These are phyloP conservation scores for Hypsopygia costalis DNA, from an alignment of 2,888 invertebrate species.

Conservation along the genomic window DNA sequence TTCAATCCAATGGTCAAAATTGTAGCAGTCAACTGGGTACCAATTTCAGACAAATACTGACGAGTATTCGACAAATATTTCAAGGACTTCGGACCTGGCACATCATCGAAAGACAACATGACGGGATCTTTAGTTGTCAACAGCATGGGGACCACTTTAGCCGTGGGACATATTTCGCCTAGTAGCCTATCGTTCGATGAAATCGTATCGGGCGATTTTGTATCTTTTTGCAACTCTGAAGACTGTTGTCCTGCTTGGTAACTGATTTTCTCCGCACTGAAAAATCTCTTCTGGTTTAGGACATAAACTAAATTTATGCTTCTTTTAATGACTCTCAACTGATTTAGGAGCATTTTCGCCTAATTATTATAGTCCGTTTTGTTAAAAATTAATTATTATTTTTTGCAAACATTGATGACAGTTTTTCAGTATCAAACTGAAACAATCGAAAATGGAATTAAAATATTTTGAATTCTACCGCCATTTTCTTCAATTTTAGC, in stretches of 20 bases:
- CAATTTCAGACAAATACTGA: conserved; percentile 81
- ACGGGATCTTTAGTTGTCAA: conserved; percentile 49
- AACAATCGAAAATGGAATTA: conserved; percentile 32
- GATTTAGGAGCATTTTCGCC: conserved; percentile 43
- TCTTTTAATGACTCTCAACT: conserved; percentile 30
- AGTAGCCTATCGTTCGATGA: conserved; percentile 17
- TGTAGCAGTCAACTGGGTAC: conserved; percentile 81
- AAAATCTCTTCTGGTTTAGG: conserved; percentile 28
- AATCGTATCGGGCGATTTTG: conserved; percentile 1
- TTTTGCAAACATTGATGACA: conserved; percentile 5
- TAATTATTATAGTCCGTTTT: conserved; percentile 19
- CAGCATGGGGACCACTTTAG: conserved; percentile 50
- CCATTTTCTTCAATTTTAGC: no score
- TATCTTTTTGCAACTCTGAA: not conserved
- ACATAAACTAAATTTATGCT: conserved; percentile 24
- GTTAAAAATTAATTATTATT: conserved; percentile 15
- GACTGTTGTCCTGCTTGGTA: no score
- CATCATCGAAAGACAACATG: conserved; percentile 80
- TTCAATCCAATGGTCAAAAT: conserved; percentile 72
- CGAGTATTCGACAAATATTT: conserved; percentile 80
- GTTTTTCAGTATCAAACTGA: conserved; percentile 9
- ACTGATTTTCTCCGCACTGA: conserved; percentile 18
- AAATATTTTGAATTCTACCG: conserved; percentile 27
- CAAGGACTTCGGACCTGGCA: conserved; percentile 82
- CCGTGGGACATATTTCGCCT: conserved; percentile 43